These are phyloP conservation scores for Sitta carolinensis DNA, from an alignment of 2,797 vertebrate genomes.

Conservation along the genomic window DNA sequence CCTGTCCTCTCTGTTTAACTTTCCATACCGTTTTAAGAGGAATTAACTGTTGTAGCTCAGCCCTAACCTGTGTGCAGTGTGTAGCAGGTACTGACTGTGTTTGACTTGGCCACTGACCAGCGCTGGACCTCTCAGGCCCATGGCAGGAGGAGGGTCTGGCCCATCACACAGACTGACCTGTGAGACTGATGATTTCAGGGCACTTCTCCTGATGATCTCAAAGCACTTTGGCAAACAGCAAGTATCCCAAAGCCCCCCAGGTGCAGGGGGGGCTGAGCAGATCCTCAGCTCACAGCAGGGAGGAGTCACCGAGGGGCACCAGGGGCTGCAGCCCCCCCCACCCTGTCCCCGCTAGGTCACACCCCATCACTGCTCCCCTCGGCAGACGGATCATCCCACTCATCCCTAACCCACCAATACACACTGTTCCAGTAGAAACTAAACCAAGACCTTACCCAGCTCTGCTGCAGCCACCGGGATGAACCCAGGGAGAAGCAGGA, in stretches of 20 bases:
- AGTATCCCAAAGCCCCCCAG: not conserved
- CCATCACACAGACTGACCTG: not conserved
- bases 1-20: not conserved
- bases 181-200: too few species aligned
- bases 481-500: not conserved
- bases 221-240: not conserved
- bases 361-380: not conserved
- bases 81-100: not conserved
- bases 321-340: not conserved
- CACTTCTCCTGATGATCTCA: not conserved
- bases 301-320: rapidly evolving
- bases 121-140: not conserved
- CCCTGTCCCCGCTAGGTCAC: rapidly evolving
- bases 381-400: not conserved
- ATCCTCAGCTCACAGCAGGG: not conserved
- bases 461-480: not conserved
- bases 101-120: not conserved
- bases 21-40: not conserved
- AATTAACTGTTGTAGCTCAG: not conserved
- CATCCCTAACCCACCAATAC: not conserved
- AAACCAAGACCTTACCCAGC: not conserved
- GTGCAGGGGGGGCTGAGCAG: not conserved
- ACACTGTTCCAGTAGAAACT: not conserved
- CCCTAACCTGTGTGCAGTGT: not conserved
- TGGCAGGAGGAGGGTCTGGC: not conserved